These are phyloP conservation scores for Leptinotarsa haldemani DNA, from an alignment of 2,888 invertebrate genomes.

Conservation along the genomic window DNA sequence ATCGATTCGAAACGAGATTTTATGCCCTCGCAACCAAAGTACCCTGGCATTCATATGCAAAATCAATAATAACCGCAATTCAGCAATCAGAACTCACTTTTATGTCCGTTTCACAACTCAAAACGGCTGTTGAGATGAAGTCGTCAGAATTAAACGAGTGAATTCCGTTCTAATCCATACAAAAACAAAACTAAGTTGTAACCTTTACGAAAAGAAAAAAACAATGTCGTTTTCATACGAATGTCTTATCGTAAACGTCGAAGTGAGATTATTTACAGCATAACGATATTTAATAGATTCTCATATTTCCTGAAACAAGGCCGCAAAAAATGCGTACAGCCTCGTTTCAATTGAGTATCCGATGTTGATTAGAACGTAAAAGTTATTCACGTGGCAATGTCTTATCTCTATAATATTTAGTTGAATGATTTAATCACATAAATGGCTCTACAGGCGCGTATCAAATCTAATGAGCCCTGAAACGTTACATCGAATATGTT, in stretches of 20 bases:
- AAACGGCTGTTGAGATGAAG: neutral
- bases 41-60: constrained; percentile 10
- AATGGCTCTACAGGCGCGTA: no score
- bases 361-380: neutral
- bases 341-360: neutral
- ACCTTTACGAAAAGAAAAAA: neutral
- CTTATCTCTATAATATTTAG: no score
- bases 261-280: constrained; percentile 20
- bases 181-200: constrained; percentile 9
- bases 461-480: no score
- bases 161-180: constrained; percentile 10
- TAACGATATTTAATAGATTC: constrained; percentile 20
- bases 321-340: neutral
- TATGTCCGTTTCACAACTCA: constrained; percentile 12
- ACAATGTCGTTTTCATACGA: neutral
- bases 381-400: no score
- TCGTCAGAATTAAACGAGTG: neutral
- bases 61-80: constrained; percentile 13
- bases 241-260: constrained; percentile 12
- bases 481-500: no score
- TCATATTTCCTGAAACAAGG: constrained; percentile 25
- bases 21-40: neutral
- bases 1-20: constrained; percentile 8
- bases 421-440: no score
- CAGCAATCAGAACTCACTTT: neutral